phyloP scores from a whole-genome alignment of 2,797 vertebrate genomes.

The Taeniopygia guttata region DNA sequence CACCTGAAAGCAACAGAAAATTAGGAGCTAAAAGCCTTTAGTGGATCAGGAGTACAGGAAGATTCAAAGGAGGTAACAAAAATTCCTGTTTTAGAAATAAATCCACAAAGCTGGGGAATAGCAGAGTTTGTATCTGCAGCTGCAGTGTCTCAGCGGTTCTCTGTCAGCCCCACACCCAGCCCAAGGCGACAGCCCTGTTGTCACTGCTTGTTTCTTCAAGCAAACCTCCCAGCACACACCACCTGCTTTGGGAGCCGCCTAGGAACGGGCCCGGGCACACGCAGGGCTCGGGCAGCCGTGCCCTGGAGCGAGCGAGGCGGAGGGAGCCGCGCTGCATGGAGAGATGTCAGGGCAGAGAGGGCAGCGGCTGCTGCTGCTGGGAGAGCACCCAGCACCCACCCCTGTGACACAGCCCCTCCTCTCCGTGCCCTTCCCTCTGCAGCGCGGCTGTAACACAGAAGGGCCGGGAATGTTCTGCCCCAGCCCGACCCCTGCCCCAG shows the following conservation, averaged over 20 bases:
- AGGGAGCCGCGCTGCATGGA: background rate
- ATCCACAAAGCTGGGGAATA: background rate
- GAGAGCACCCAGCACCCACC: background rate
- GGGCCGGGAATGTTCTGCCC: rapidly evolving
- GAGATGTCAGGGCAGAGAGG: background rate
- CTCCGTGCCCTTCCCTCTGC: background rate
- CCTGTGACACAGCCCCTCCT: background rate
- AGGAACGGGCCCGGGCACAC: rapidly evolving
- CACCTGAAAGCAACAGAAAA: background rate
- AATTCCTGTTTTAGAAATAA: background rate
- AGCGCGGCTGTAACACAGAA: rapidly evolving
- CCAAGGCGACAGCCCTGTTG: background rate
- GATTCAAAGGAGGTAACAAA: background rate
- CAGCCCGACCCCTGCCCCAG: background rate
- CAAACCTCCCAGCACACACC: background rate
- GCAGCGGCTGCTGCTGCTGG: background rate
- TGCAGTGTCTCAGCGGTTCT: background rate
- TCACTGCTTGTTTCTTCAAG: background rate
- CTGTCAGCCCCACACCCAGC: background rate
- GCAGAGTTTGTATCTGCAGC: background rate
- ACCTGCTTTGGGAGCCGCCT: rapidly evolving
- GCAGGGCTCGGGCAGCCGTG: rapidly evolving
- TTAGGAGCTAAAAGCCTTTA: background rate
- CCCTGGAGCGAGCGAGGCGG: rapidly evolving
- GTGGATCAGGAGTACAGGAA: background rate